A percentile compares a stretch with the other conserved stretches of the same genome.
phyloP scores from a whole-genome alignment of 2,888 invertebrate species.

The Eristalis tenax region DNA sequence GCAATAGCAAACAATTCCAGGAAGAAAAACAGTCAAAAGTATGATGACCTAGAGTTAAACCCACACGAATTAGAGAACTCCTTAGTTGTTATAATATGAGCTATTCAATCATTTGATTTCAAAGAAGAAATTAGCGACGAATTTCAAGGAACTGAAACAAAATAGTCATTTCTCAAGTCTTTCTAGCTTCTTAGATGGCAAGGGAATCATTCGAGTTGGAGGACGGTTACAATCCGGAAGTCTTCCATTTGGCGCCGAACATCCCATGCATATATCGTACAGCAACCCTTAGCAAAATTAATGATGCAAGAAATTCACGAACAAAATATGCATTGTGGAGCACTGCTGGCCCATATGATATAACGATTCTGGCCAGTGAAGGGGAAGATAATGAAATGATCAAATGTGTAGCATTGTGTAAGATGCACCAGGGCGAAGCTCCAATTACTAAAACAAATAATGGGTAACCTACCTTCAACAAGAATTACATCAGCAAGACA shows the following conservation, averaged over 20 bases:
- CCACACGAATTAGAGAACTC: neutral
- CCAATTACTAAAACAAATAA: slow-evolving; percentile 62
- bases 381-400: slow-evolving; percentile 57
- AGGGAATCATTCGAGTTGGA: slow-evolving; percentile 2
- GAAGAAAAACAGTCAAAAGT: neutral
- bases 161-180: neutral
- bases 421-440: slow-evolving; percentile 59
- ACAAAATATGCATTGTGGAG: slow-evolving; percentile 1
- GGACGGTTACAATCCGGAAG: slow-evolving; percentile 24
- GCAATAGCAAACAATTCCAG: neutral
- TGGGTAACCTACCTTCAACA: slow-evolving; percentile 52
- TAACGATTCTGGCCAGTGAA: slow-evolving; percentile 73
- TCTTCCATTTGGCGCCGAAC: slow-evolving; percentile 59
- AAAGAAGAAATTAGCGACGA: slow-evolving; percentile 5
- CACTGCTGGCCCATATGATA: no score
- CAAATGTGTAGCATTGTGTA: slow-evolving; percentile 57
- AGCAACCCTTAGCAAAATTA: slow-evolving; percentile 40
- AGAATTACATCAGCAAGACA: slow-evolving; percentile 44
- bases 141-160: neutral
- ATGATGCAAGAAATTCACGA: slow-evolving; percentile 23
- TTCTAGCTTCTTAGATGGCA: slow-evolving; percentile 40
- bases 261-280: slow-evolving; percentile 73
- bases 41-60: neutral
- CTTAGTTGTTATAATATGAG: neutral
- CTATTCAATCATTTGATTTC: slow-evolving; percentile 13